phyloP scores from a whole-genome alignment of 2,113 vertebrate species.

The Leptosomus discolor region DNA sequence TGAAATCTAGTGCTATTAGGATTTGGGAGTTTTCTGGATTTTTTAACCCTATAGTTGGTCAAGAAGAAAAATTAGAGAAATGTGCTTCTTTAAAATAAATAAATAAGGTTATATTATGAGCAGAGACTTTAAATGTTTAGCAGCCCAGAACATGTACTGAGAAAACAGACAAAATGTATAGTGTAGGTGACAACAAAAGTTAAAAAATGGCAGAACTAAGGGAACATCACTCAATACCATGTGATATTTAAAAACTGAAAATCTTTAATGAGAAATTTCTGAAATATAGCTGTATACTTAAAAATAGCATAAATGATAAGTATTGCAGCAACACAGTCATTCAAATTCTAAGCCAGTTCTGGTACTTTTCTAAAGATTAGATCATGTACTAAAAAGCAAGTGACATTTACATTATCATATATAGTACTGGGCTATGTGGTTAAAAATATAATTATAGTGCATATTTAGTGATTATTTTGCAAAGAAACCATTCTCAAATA shows the following conservation, averaged over 20 bases:
- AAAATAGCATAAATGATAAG: background rate
- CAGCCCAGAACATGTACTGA: background rate
- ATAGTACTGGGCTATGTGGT: background rate
- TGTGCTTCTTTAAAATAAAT: background rate
- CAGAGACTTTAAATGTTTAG: background rate
- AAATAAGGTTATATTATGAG: background rate
- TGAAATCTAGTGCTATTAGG: background rate
- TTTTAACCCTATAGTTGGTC: background rate
- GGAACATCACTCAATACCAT: background rate
- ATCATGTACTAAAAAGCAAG: background rate
- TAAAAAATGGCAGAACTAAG: background rate
- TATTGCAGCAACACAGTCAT: background rate
- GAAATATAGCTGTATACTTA: background rate
- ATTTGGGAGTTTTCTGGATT: background rate
- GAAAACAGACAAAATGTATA: background rate
- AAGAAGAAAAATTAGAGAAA: background rate
- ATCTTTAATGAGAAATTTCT: background rate
- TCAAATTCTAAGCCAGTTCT: background rate
- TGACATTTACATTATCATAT: background rate
- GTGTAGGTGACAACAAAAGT: background rate
- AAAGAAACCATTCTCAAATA: background rate
- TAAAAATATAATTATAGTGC: background rate
- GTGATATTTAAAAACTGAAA: background rate
- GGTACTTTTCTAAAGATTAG: background rate
- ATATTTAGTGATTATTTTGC: background rate